Percentiles rank a stretch among this genome's conserved stretches.
Conservation (phyloP, 2,113 vertebrate species). For the Platycercus adscitus region DNA sequence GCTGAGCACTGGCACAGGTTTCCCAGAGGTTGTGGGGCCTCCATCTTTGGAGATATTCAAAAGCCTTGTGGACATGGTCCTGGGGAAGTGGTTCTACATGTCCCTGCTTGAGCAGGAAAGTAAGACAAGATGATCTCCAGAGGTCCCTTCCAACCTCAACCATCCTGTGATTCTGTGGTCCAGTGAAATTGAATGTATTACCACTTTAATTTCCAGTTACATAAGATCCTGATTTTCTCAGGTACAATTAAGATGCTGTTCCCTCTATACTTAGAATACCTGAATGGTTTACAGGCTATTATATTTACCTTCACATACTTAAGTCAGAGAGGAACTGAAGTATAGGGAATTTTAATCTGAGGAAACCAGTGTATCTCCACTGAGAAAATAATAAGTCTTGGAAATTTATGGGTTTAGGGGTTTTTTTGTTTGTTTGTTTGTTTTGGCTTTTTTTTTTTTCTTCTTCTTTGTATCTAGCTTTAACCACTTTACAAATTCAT, state of each 20-base stretch:
- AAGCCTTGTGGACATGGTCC: neutral
- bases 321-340: neutral
- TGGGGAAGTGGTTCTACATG: neutral
- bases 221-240: neutral
- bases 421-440: neutral
- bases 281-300: neutral
- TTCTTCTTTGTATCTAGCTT: neutral
- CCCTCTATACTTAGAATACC: neutral
- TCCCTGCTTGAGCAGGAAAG: neutral
- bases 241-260: neutral
- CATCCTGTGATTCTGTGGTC: neutral
- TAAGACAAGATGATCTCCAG: neutral
- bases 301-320: neutral
- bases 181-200: neutral
- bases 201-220: neutral
- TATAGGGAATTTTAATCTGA: neutral
- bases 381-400: neutral
- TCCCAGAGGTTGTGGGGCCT: neutral
- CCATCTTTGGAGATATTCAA: neutral
- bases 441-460: fast-evolving
- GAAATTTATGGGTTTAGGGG: neutral
- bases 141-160: neutral
- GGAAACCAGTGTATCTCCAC: neutral
- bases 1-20: neutral
- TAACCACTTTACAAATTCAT: neutral